Percentiles rank a stretch among this genome's conserved stretches.
Conservation (phyloP, 2,113 vertebrate genomes). For the Archocentrus centrarchus region DNA sequence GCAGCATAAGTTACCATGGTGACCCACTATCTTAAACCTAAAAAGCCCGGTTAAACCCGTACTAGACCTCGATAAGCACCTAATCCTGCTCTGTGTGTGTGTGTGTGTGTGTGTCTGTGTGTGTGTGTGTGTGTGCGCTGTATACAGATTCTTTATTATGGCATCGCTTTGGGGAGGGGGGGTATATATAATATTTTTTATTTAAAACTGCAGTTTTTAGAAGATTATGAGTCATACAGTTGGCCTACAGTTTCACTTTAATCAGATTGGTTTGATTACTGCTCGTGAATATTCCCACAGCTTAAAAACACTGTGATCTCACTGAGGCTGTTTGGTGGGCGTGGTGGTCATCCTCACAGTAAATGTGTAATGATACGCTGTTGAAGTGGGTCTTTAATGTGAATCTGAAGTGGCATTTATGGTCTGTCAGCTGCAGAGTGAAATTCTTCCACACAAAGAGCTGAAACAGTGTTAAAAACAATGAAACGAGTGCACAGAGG, state of each 20-base stretch:
- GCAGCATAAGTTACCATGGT: neutral
- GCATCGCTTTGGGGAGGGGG: too few relatives aligned
- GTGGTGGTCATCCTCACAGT: neutral
- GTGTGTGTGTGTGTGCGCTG: neutral
- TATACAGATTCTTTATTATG: neutral
- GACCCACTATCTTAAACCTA: neutral
- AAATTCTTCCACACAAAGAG: too few relatives aligned
- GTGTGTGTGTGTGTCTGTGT: neutral
- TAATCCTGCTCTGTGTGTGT: neutral
- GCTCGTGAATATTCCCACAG: conserved; percentile 11
- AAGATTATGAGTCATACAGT: neutral
- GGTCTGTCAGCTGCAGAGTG: too few relatives aligned
- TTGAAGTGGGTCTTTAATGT: neutral
- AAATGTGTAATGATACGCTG: neutral
- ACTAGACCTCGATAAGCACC: neutral
- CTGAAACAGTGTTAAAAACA: too few relatives aligned
- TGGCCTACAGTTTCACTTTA: neutral
- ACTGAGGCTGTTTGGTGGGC: neutral
- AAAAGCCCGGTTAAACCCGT: neutral
- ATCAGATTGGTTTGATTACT: conserved; percentile 20
- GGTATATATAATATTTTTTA: too few relatives aligned
- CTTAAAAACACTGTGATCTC: conserved; percentile 9
- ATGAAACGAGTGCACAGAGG: too few relatives aligned
- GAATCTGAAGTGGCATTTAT: too few relatives aligned
- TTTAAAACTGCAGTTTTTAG: neutral